phyloP scores from a whole-genome alignment of 1,140 invertebrate species.

The Chymomyza costata region DNA sequence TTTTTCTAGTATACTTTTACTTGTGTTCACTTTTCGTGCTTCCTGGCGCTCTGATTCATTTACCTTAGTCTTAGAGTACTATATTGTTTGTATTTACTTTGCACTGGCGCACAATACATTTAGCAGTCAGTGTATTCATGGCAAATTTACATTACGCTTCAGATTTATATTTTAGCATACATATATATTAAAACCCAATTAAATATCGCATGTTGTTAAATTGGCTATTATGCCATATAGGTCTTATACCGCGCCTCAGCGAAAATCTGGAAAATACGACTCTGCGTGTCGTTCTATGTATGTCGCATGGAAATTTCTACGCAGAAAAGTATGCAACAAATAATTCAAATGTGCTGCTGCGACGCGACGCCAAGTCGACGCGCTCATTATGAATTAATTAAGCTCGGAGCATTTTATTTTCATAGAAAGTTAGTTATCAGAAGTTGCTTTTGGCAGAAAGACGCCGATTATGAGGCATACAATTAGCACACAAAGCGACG shows the following conservation, averaged over 20 bases:
- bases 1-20: no score
- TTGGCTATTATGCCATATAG: slow-evolving; percentile 27
- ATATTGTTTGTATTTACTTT: slow-evolving; percentile 9
- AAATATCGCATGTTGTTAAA: slow-evolving; percentile 64
- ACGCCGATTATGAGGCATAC: slow-evolving; percentile 37
- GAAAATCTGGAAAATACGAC: no score
- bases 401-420: slow-evolving; percentile 46
- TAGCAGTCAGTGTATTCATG: slow-evolving; percentile 36
- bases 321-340: slow-evolving; percentile 29
- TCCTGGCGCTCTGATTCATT: slow-evolving; percentile 31
- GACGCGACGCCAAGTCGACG: slow-evolving; percentile 9
- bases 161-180: slow-evolving; percentile 22
- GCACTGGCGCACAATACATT: slow-evolving; percentile 19
- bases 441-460: no score
- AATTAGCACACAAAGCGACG: slow-evolving; percentile 40
- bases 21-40: no score
- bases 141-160: slow-evolving; percentile 38
- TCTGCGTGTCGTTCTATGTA: no score
- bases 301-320: background rate
- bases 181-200: slow-evolving; percentile 59
- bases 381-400: slow-evolving; percentile 66
- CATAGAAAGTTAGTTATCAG: no score
- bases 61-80: slow-evolving; percentile 10
- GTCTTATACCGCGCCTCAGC: background rate
- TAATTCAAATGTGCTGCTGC: no score